phyloP scores from a whole-genome alignment of 2,797 vertebrate species.

The Sebastes flavidus region DNA sequence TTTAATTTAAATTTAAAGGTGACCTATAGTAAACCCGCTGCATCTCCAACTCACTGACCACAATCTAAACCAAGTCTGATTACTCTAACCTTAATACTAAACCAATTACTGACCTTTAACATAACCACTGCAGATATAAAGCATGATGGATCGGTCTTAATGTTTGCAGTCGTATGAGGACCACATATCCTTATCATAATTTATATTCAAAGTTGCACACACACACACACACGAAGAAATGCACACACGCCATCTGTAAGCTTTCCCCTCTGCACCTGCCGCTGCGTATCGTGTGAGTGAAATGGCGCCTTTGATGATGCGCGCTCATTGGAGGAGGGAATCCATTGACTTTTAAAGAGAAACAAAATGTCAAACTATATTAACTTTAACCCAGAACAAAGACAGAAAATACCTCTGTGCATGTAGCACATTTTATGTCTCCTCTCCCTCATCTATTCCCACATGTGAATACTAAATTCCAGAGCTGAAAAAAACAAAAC shows the following conservation, averaged over 20 bases:
- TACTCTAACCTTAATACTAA: neutral
- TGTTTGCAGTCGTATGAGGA: neutral
- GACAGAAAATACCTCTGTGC: neutral
- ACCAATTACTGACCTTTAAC: neutral
- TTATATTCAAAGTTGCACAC: neutral
- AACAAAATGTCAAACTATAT: slow-evolving; percentile 72
- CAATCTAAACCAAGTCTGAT: neutral
- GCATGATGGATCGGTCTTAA: neutral
- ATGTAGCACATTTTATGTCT: neutral
- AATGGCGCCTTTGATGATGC: slow-evolving; percentile 66
- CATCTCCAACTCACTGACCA: neutral
- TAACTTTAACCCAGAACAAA: slow-evolving; percentile 45
- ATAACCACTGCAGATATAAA: neutral
- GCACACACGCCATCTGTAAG: slow-evolving; percentile 19
- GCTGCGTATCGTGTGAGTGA: slow-evolving; percentile 44
- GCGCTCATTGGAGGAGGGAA: slow-evolving; percentile 49
- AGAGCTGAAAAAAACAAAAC: slow-evolving; percentile 13
- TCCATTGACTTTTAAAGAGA: slow-evolving; percentile 72
- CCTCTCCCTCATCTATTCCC: slow-evolving; percentile 13
- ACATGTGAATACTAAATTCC: slow-evolving; percentile 47
- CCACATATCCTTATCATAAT: neutral
- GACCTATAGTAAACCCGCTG: neutral
- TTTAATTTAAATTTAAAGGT: slow-evolving; percentile 1
- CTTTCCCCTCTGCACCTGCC: slow-evolving; percentile 43
- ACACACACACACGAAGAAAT: neutral